Conservation (phyloP, 2,888 invertebrate genomes). For the Lasioglossum vierecki region DNA sequence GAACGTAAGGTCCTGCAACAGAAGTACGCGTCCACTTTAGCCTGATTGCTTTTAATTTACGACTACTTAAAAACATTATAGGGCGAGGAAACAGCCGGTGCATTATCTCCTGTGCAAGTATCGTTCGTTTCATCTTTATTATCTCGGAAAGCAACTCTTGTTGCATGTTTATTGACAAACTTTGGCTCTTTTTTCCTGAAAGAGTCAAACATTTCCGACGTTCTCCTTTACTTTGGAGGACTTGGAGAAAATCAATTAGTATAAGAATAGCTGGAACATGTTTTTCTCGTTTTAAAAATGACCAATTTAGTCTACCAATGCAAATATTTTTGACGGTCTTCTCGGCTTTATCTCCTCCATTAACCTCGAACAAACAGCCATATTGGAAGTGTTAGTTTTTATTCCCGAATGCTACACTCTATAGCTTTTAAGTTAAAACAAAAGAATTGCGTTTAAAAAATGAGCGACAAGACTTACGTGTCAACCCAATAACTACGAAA, state of each 20-base stretch:
- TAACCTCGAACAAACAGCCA: not conserved
- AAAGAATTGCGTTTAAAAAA: too few relatives aligned
- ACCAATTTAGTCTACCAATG: not conserved
- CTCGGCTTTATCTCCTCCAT: not conserved
- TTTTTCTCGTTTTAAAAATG: not conserved
- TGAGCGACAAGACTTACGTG: too few relatives aligned
- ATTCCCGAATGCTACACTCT: too few relatives aligned
- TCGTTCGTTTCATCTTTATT: not conserved
- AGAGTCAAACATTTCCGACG: not conserved
- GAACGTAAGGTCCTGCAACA: constrained; percentile 58
- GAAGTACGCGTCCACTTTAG: not conserved
- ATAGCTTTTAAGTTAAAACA: too few relatives aligned
- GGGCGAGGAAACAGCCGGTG: not conserved
- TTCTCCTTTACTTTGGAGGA: not conserved
- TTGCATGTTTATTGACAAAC: not conserved
- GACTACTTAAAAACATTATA: not conserved
- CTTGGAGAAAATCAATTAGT: not conserved
- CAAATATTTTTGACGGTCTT: not conserved
- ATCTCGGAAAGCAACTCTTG: not conserved
- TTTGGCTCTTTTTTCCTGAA: not conserved
- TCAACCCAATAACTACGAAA: too few relatives aligned
- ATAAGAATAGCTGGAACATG: not conserved
- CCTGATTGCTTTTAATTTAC: not conserved
- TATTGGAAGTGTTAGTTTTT: not conserved
- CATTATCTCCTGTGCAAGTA: not conserved